Evolutionary conservation across 2,888 invertebrate species (phyloP), one percentile per base, ranked within the genome.

Genomic region (Ypsolopha scabrella): DNA sequence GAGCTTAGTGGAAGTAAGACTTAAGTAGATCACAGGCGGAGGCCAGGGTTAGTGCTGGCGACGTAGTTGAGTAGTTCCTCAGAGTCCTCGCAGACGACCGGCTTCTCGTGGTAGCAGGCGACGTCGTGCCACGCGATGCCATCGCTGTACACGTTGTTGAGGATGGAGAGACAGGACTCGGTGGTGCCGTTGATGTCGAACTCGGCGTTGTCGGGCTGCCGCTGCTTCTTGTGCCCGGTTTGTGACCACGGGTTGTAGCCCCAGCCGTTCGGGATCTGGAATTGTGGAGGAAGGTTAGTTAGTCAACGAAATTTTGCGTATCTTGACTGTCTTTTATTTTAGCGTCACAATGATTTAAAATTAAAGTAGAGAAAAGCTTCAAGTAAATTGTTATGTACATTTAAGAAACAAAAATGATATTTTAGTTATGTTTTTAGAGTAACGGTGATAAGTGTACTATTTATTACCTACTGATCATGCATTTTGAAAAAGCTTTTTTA

Each of bases 41-140:
- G 87, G 60, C 93, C 92, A 59, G 92, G 93, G 87, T 96, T 95
- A 70, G 93, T 95, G 75, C 92, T 91, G 53, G 93, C 92, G 57
- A 96, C 90, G 77, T 95, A 96, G 75, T 91, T 93, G 66, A 96
- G 88, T 56, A 96, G 90, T 72, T 96, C 96, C 51, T 95, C 95
- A 55, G 93, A 93, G 79, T 96, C 96, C 73, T 96, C 96, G 76
- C 96, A 96, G 61, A 96, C 91, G 72, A 96, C 90, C 1, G 96
- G 96, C 72, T 96, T 96, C 80, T 96, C 94, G 80, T 96, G 96
- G 79, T 96, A 95, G 79, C 96, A 96, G 58, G 95, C 95, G 51
- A 96, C 95, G 77, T 96, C 96, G 81, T 96, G 96, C 96, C 96
- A 96, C 59, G 94, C 94, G 72, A 96, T 94, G 58, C 96, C 96